Evolutionary conservation across 2,113 vertebrate species (phyloP), one percentile per base, ranked within the genome.

Genomic region (Tretioscincus oriximinensis): DNA sequence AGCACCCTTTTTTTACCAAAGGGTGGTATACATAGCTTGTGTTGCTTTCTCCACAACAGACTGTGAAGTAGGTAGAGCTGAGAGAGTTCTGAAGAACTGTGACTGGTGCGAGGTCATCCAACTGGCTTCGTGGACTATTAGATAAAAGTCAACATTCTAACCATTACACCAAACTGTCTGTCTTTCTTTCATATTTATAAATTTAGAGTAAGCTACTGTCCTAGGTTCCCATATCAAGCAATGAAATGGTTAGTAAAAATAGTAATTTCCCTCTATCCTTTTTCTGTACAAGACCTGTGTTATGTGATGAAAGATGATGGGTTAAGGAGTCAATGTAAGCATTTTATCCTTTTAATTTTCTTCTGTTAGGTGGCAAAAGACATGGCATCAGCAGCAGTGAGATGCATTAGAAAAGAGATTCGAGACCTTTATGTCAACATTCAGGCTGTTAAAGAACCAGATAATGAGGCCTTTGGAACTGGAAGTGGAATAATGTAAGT

Each of bases 401-500:
- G 97, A 28, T 96, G 97, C 92, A 97, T 99, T 94, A 95, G 98
- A 86, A 97, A 95, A 88, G 97, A 99, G 90, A 96, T 99, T 80
- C 94, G 97, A 88, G 98, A 99, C n/a, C 95, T 99, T 24, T 96
- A 97, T 78, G 92, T 99, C 86, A 97, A 96, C 90, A 97, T 99
- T 81, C 96, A 97, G 85, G 80, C 97, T 12, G 89, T 98, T 80
- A 96, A 97, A 91, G 98, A 99, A 90, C 95, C 93, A 73, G 94
- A 96, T 65, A 95, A 98, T 12, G 94, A 95, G 80, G 97, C 98
- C 4, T 94, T 84, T 74, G 98, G 98, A 28, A 99, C 95, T 63
- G 98, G 97, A 35, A 99, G 94, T 70, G 98, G 98, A 81, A 98
- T 99, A 88, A 99, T 99, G 98, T 99, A 89, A 97, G 96, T 85